Evolutionary conservation across 2,888 invertebrate genomes (phyloP), one percentile per base, ranked within the genome.

Genomic region (Prosopocoilus inquinatus): DNA sequence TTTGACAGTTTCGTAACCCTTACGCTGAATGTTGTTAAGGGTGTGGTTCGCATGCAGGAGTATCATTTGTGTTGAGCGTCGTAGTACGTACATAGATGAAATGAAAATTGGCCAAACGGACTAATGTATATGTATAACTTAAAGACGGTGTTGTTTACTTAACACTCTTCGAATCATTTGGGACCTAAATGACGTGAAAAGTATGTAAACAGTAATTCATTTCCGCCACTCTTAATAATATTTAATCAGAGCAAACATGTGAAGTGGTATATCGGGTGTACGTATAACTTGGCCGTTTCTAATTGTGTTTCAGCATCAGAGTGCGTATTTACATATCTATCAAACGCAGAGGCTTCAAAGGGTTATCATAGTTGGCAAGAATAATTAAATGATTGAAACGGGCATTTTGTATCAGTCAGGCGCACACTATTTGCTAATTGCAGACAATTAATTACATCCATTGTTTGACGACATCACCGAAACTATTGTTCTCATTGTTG

Each of bases 321-420:
- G 62, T 62, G 39, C 59, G 57, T 74, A 75, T 75, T 75, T 75
- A 72, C 75, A 75, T 74, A 75, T 72, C 75, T 71, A 76, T 76
- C 76, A 75, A 65, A 68, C 62, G 65, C 75, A 75, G 75, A 62
- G 60, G 39, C 66, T 67, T 69, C 70, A 75, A 76, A 75, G 76
- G 76, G 76, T 76, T 76, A 75, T 73, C 72, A 67, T 68, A 64
- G 67, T 70, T 68, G 66, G 68, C 72, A 72, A 70, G 72, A 74
- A 75, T 75, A 75, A 76, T 76, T 72, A 73, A 69, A 74, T 75
- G 75, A 76, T 75, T 75, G 75, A 77, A 74, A 71, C 68, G 68
- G 72, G 75, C 72, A 73, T 76, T 77, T 76, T 76, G 76, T 77
- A 77, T 76, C 76, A 77, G 77, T 76, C 77, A 77, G 64, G 69